A percentile compares a stretch with the other conserved stretches of the same genome.
Conservation (phyloP, 2,797 vertebrate species). For the Orestias chungarensis region DNA sequence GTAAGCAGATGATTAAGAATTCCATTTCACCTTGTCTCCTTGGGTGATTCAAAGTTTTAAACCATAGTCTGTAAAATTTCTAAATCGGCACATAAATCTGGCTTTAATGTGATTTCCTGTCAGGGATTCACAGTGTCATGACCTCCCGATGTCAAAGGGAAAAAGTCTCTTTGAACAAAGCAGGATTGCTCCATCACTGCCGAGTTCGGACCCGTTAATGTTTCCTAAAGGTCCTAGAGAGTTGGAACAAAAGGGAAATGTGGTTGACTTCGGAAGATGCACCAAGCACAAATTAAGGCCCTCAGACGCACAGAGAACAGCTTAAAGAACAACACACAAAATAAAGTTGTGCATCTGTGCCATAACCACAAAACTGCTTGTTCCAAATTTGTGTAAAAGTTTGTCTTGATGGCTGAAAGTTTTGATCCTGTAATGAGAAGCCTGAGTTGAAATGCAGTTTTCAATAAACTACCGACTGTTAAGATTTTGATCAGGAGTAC, state of each 20-base stretch:
- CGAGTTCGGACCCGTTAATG: background rate
- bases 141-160: background rate
- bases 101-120: background rate
- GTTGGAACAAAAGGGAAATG: background rate
- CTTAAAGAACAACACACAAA: background rate
- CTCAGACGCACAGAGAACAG: background rate
- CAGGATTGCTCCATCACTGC: background rate
- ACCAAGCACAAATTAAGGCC: no score
- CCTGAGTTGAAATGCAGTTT: background rate
- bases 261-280: background rate
- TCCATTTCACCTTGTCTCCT: background rate
- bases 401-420: no score
- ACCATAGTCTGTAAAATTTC: background rate
- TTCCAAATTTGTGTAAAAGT: no score
- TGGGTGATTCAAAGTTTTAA: background rate
- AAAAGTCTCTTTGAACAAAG: background rate
- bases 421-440: background rate
- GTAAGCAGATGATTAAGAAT: background rate
- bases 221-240: background rate
- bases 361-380: no score
- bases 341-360: no score
- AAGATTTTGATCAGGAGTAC: constrained; percentile 37
- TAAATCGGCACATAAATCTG: background rate
- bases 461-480: background rate
- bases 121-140: background rate